Evolutionary conservation across 2,888 invertebrate species (phyloP).

Genomic region (Aphidius colemani): DNA sequence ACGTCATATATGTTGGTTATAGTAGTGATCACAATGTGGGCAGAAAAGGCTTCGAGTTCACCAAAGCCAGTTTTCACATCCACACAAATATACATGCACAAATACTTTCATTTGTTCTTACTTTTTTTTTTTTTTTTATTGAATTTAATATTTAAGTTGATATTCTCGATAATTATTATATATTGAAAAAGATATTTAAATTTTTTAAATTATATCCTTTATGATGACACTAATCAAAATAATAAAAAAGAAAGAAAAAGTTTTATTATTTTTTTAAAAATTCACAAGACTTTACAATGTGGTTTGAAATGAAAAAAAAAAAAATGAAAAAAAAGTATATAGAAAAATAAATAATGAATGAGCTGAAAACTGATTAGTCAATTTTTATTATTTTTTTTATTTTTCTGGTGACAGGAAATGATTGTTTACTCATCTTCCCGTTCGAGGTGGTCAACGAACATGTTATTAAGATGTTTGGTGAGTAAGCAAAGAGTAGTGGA

Average conservation of each 20-base stretch:
- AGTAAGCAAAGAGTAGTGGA: constrained; percentile 40
- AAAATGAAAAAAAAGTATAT: not conserved
- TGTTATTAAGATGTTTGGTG: constrained; percentile 50
- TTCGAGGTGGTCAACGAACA: constrained; percentile 21
- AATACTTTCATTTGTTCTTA: constrained; percentile 8
- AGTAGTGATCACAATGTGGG: constrained; percentile 47
- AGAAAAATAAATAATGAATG: too few species aligned
- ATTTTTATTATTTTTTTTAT: not conserved
- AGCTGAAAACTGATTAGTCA: too few species aligned
- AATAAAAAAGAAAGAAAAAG: too few species aligned
- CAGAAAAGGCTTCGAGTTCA: constrained; percentile 34
- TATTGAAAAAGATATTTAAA: not conserved
- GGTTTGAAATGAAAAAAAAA: not conserved
- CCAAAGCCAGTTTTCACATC: constrained; percentile 25
- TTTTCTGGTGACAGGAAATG: too few species aligned
- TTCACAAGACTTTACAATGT: too few species aligned
- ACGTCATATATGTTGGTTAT: constrained; percentile 47
- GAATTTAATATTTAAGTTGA: not conserved
- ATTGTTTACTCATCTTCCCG: not conserved
- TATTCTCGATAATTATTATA: constrained; percentile 7
- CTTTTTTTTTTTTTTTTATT: not conserved
- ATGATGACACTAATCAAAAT: too few species aligned
- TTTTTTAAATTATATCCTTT: not conserved
- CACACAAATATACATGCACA: constrained; percentile 18
- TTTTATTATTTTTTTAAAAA: too few species aligned